Evolutionary conservation across 2,888 invertebrate species (phyloP), one percentile per base, ranked within the genome.

Genomic region (Monoplex corrugatus): DNA sequence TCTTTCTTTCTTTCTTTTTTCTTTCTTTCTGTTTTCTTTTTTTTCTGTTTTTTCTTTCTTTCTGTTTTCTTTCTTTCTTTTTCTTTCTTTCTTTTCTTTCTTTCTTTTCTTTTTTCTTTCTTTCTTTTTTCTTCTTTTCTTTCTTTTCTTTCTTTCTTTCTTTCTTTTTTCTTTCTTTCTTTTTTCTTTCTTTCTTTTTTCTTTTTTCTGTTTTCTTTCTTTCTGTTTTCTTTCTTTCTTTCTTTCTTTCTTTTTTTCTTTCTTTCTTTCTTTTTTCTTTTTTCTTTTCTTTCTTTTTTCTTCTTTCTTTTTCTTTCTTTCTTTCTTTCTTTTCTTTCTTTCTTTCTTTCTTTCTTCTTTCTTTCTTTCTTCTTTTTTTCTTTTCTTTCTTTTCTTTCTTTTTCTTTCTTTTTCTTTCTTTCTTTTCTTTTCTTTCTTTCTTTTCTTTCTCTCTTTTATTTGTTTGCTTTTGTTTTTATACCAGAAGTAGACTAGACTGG

Each of bases 281-380:
- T 43, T n/a, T 40, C 40, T 40, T n/a, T 40, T n/a, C 35, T 19
- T 38, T 57, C n/a, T 13, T 85, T 57, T 28, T 10, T 85, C 68
- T 68, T n/a, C 68, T 68, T n/a, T 68, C 68, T 50, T 8, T 86
- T 5, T 86, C 86, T 72, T 28, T 86, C 86, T 86, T 43, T 86
- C 86, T 86, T 40, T 72, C 86, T 86, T 72, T 86, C 86, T 63
- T 57, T 40, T 50, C 38, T 32, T 68, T 50, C 63, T 68, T 3
- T 68, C 63, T 68, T n/a, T 68, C 63, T 68, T n/a, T 68, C 50
- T 57, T 8, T 57, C 8, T 50, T n/a, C 16, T n/a, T 35, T 44
- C n/a, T 38, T 44, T 16, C 19, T 2, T 44, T 38, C 44, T 2
- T 44, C 44, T 32, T n/a, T 44, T 28, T 84, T 5, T 84, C 45